Base-by-base conservation (phyloP, 1,140 invertebrate species). In the Cotesia glomerata region DNA sequence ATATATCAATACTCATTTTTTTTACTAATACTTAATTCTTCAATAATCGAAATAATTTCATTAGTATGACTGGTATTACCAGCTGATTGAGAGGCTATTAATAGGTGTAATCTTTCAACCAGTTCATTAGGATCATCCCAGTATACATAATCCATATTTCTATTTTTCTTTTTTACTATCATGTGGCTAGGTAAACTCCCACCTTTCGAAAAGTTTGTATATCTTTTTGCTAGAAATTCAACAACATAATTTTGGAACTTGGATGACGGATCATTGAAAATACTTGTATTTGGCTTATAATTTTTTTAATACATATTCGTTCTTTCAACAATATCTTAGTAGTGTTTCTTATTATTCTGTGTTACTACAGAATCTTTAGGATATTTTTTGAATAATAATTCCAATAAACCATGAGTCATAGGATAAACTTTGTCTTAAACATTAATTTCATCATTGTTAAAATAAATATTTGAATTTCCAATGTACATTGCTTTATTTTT, bases 1-100 rank as follows among this genome's bases (percentile, higher is more conserved):
- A 75, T 45, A 73, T 66, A 35, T 75, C 74, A 9, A 72, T 52
- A 65, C 70, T 72, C 51, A 72, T 72, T 13, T 1, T 56, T n/a
- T 39, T 39, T 5, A 39, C 5, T 26, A 2, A 26, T 39, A 39
- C 64, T 45, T 32, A 52, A 11, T 52, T 66, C 64, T 34, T 66
- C 64, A 52, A 66, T 66, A 14, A 66, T 66, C 2, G 64, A 54
- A 18, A 66, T 66, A 1, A 66, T 66, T 54, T 66, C 64, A 52
- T 66, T 66, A 16, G n/a, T 34, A 66, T 66, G 45, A 8, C 49
- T 54, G 5, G 26, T 13, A 54, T 66, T 52, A 2, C 64, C 64
- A n/a, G n/a, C n/a, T n/a, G n/a, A n/a, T n/a, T n/a, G n/a, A n/a
- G n/a, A n/a, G n/a, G n/a, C n/a, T n/a, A 13, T 13, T 5, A 54